Evolutionary conservation across 1,140 invertebrate species (phyloP).

Genomic region (Pantala flavescens): DNA sequence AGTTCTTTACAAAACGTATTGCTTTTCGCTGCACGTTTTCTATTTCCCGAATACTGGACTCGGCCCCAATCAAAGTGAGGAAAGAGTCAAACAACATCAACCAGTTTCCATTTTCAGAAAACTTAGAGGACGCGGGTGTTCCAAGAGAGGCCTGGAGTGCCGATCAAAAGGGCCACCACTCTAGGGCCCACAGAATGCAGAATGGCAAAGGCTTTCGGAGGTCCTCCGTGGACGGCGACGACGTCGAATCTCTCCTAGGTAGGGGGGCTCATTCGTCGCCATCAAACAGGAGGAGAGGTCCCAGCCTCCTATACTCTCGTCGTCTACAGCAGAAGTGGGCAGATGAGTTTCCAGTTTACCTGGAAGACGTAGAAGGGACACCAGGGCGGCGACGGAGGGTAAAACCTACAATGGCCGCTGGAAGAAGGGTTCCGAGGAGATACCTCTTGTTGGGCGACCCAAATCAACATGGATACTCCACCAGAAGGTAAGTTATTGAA

Average conservation of each 20-base stretch:
- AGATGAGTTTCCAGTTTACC: neutral
- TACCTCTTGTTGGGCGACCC: neutral
- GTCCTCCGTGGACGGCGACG: constrained; percentile 1
- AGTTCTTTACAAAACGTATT: too few species aligned
- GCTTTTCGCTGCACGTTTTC: too few species aligned
- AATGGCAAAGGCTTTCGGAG: constrained; percentile 32
- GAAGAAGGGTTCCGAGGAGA: neutral
- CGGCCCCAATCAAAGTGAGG: too few species aligned
- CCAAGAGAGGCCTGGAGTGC: constrained; percentile 68
- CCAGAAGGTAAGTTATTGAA: neutral
- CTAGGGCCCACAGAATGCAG: constrained; percentile 59
- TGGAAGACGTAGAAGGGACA: neutral
- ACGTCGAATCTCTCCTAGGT: neutral
- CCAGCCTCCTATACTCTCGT: neutral
- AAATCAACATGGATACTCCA: neutral
- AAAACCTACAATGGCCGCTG: neutral
- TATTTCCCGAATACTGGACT: too few species aligned
- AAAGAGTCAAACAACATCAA: too few species aligned
- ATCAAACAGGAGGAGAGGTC: constrained; percentile 33
- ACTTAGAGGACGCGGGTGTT: neutral
- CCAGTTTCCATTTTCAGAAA: constrained; percentile 24
- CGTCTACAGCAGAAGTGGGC: neutral
- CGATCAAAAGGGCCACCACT: constrained; percentile 35
- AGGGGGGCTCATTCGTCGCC: neutral
- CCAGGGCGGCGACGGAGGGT: neutral